phyloP scores from a whole-genome alignment of 1,140 invertebrate genomes.

The Thalassaphorura encarpata region DNA sequence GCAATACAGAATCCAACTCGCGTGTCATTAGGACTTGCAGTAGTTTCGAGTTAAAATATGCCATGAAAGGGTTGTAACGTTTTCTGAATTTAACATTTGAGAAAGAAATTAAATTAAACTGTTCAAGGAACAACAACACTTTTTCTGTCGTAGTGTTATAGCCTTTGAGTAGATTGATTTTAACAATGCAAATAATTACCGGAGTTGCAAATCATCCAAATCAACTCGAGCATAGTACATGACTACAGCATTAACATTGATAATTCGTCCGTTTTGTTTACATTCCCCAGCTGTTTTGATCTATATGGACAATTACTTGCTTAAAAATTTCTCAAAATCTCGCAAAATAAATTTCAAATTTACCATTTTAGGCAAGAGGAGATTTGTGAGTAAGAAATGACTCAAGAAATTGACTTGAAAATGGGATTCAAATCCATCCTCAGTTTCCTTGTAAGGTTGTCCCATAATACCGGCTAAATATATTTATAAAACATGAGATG shows the following conservation, averaged over 20 bases:
- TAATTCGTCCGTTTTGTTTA: no score
- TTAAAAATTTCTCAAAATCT: constrained; percentile 53
- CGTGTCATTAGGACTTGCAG: constrained; percentile 69
- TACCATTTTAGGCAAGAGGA: constrained; percentile 41
- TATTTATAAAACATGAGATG: background rate
- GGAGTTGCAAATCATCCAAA: constrained; percentile 11
- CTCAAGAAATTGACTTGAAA: constrained; percentile 74
- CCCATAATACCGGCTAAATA: constrained; percentile 61
- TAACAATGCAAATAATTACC: no score
- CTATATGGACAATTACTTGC: no score
- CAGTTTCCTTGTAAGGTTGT: constrained; percentile 56
- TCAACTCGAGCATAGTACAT: constrained; percentile 54
- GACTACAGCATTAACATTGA: constrained; percentile 78
- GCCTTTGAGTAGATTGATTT: no score
- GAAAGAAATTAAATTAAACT: no score
- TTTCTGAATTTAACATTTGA: no score
- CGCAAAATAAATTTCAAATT: background rate
- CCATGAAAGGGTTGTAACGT: constrained; percentile 37
- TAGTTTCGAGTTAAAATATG: constrained; percentile 79
- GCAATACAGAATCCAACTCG: constrained; percentile 52
- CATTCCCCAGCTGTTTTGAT: no score
- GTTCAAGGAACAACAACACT: constrained; percentile 36
- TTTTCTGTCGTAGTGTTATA: no score
- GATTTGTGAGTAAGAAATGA: constrained; percentile 74
- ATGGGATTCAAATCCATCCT: constrained; percentile 70